Base-by-base conservation (phyloP, 2,888 invertebrate genomes). In the Megastigmus dorsalis region DNA sequence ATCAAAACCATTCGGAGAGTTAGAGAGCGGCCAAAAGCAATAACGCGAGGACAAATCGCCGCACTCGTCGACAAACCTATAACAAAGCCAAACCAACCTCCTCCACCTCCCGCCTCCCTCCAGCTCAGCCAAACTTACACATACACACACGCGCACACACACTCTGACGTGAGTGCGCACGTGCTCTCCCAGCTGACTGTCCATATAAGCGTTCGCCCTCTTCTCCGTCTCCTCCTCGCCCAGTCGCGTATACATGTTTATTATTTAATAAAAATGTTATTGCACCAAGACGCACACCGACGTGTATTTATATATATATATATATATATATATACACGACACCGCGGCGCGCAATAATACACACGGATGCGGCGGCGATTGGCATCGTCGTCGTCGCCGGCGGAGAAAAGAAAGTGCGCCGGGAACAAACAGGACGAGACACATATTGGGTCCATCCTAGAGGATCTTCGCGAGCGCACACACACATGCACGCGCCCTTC, bases 211-310 rank as follows among this genome's bases (percentile, higher is more conserved):
- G 23, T 15, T 15, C 33, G 7, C 52, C 20, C 26, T 52, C 45
- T 33, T 43, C 23, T 33, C 15, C 52, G n/a, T n/a, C n/a, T n/a
- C n/a, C 13, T 9, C 28, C 36, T 38, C 10, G 10, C 36, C 15
- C 36, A 13, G 10, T 9, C 10, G 26, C 23, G 45, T 50, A 72
- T 72, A 78, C 66, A 79, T 77, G 77, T 80, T 80, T 80, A 81
- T 81, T 83, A 81, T 83, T 82, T 80, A 80, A 84, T 83, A 82
- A 83, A 84, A 84, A 80, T 82, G 80, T 83, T 83, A 83, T 82
- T 82, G 82, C 80, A 79, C 78, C 48, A 73, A 78, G 41, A n/a
- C 62, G 33, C 15, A 48, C 48, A 26, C n/a, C 59, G 26, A 36
- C 50, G 48, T 28, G 15, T 10, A 28, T 48, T n/a, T n/a, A n/a